Base-by-base conservation (phyloP, 2,113 vertebrate species). In the Chaenocephalus aceratus region DNA sequence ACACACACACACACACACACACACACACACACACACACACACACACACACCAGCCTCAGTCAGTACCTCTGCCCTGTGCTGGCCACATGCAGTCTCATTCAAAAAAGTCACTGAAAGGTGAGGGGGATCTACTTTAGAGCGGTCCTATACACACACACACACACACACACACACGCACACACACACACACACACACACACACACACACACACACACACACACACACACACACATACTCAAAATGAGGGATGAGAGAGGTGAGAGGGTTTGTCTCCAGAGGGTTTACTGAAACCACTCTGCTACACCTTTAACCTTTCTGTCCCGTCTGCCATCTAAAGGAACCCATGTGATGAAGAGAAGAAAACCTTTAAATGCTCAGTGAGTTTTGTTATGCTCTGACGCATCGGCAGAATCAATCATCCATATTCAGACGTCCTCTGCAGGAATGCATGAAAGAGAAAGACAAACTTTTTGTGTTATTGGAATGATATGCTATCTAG, bases 291-390 rank as follows among this genome's bases (percentile, higher is more conserved):
- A 88, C 81, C 72, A 64, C 56, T 59, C 53, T 26, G 71, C 69
- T 83, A 76, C 84, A 80, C 80, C 75, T 79, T 82, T 76, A 81
- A 88, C 85, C 75, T 84, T 16, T 26, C 11, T 64, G 56, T 23
- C 79, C 60, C 30, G 4, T 79, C 77, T 71, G 56, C 61, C 65
- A 44, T 58, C 57, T 64, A 16, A 65, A 74, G 6, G 49, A 80
- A 75, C 44, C 48, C 23, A 6, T 2, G 30, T 41, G 46, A 67
- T 11, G 7, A 52, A 78, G 54, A 66, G 59, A 54, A 64, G 21
- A 73, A 71, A 76, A 72, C 65, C 10, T 57, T 30, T 46, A 48
- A 21, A 60, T 62, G 75, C 59, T 36, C 21, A 53, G 36, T 69
- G 71, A 64, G 52, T 49, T 77, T 57, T 65, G 21, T 45, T 34